phyloP scores from a whole-genome alignment of 2,113 vertebrate genomes.

The Petromus typicus region DNA sequence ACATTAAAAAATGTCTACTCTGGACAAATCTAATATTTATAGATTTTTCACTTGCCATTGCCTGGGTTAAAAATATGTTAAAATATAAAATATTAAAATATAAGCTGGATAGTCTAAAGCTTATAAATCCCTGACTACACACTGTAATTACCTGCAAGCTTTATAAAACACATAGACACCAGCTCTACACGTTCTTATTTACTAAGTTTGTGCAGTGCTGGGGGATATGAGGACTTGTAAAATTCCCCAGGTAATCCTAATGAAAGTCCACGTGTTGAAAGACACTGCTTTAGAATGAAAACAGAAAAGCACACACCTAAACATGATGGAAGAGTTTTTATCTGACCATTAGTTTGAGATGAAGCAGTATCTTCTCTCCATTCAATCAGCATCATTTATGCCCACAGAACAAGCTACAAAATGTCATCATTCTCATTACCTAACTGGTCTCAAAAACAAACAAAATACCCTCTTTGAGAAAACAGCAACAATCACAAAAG shows the following conservation, averaged over 20 bases:
- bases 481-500: neutral
- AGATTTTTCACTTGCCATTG: neutral
- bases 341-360: neutral
- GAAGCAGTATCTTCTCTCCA: neutral
- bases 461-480: neutral
- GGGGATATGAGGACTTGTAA: neutral
- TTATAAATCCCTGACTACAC: neutral
- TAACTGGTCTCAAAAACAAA: neutral
- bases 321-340: neutral
- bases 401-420: neutral
- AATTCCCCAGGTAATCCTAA: neutral
- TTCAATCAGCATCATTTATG: constrained; percentile 7
- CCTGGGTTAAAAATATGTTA: constrained; percentile 25
- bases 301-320: neutral
- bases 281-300: neutral
- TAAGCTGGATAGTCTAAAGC: neutral
- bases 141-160: constrained; percentile 11
- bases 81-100: neutral
- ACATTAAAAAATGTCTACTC: neutral
- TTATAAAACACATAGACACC: neutral
- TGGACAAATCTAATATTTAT: constrained; percentile 13
- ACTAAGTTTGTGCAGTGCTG: neutral
- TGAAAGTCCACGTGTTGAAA: neutral
- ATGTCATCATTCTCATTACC: neutral
- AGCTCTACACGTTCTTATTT: neutral